Evolutionary conservation across 2,113 vertebrate genomes (phyloP), one percentile per base, ranked within the genome.

Genomic region (Nesoenas mayeri): DNA sequence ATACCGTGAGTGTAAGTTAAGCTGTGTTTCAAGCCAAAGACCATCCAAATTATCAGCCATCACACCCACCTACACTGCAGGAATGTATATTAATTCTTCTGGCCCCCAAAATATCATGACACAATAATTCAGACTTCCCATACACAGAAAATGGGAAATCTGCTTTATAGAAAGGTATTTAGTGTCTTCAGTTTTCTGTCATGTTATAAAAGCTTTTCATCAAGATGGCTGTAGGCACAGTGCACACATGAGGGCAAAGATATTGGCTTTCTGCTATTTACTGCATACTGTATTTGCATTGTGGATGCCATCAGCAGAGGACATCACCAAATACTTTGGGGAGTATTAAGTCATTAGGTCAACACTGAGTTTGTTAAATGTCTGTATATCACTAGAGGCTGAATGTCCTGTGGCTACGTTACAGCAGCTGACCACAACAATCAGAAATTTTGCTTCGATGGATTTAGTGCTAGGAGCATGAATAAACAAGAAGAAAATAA

Each of bases 151-250:
- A 40, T 13, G 24, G 54, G 47, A 34, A 50, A 47, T 7, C 14
- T 36, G 47, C 7, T 32, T 31, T 79, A 12, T 18, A 50, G 40
- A 56, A 47, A 14, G 12, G 21, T 6, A 9, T 20, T 53, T 11
- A 24, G 29, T 9, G 22, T 42, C 50, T 48, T 77, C 65, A 81
- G 12, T 28, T 67, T 61, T 73, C 70, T 66, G 36, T 32, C 9
- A 2, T 10, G 9, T 5, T 38, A n/a, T 7, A 60, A 62, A 36
- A 79, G 56, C 38, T 40, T 38, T 15, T 51, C 0, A 0, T 9
- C 9, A 56, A 58, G 13, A 28, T 5, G 31, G 31, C 24, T 78
- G 56, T 10, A n/a, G 31, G 75, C 34, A 38, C 47, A 56, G 25
- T 0, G 34, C 34, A 32, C 28, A 6, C 5, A 15, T 36, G 31